A percentile compares a stretch with the other conserved stretches of the same genome.
Evolutionary conservation across 2,113 vertebrate genomes (phyloP).

Genomic region (Craseonycteris thonglongyai): DNA sequence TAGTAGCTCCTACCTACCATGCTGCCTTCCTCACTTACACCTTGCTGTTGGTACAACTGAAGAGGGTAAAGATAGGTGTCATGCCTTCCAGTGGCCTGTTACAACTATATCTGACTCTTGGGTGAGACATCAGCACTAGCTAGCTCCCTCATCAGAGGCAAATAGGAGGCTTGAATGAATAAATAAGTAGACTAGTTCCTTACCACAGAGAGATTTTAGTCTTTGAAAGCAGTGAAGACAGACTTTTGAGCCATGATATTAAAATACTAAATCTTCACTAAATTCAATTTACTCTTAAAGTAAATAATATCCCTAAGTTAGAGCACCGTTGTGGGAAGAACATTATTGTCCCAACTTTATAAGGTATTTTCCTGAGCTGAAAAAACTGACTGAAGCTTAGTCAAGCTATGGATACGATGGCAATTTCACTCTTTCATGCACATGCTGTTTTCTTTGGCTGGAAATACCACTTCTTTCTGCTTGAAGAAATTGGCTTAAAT

Average conservation of each 20-base stretch:
- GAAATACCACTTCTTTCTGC: not conserved
- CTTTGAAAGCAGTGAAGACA: not conserved
- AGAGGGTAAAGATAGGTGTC: not conserved
- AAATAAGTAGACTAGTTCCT: not conserved
- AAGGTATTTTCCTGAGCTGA: not conserved
- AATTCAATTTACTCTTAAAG: not conserved
- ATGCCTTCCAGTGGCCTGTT: not conserved
- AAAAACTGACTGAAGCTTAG: not conserved
- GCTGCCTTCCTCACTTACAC: not conserved
- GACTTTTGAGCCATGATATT: not conserved
- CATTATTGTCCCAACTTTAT: not conserved
- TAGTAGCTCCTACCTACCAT: not conserved
- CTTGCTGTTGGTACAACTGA: not conserved
- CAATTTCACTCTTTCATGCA: not conserved
- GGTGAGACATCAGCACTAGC: not conserved
- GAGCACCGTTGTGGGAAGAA: not conserved
- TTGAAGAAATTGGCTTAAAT: not conserved
- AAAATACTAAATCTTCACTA: conserved; percentile 11
- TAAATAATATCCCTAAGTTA: not conserved
- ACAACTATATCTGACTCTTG: not conserved
- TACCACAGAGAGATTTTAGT: not conserved
- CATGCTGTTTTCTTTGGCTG: not conserved
- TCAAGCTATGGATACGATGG: not conserved
- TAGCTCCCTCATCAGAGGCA: not conserved
- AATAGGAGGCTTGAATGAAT: not conserved